Evolutionary conservation across 2,888 invertebrate genomes (phyloP).

Genomic region (Neoascia interrupta): DNA sequence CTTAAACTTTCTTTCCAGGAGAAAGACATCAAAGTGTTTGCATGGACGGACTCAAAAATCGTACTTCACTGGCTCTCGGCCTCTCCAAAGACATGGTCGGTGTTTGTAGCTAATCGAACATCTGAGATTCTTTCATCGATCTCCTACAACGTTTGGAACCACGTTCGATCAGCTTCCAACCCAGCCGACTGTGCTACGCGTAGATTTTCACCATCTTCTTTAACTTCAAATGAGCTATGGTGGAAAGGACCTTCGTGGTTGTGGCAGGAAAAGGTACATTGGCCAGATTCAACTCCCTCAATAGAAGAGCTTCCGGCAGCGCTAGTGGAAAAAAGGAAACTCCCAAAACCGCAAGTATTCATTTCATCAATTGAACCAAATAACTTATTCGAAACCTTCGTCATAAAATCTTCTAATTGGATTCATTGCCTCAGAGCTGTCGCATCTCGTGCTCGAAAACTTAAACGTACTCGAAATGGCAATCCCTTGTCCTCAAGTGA

Average conservation of each 20-base stretch:
- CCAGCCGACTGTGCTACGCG: constrained; percentile 48
- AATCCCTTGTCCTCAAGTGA: not conserved
- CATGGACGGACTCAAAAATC: not conserved
- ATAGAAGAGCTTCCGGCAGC: not conserved
- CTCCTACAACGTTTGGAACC: constrained; percentile 31
- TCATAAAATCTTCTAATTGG: too few relatives aligned
- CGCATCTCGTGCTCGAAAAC: not conserved
- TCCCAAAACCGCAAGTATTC: too few relatives aligned
- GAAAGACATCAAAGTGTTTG: not conserved
- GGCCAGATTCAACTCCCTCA: not conserved
- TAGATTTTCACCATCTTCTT: constrained; percentile 13
- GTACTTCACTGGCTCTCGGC: not conserved
- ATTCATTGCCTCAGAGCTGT: too few relatives aligned
- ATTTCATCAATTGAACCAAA: too few relatives aligned
- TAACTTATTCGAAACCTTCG: too few relatives aligned
- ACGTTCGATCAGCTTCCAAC: constrained; percentile 48
- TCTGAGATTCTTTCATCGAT: constrained; percentile 46
- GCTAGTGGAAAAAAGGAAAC: constrained; percentile 3
- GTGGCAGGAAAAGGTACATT: constrained; percentile 6
- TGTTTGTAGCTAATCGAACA: constrained; percentile 52
- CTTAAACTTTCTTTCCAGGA: not conserved
- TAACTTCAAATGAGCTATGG: constrained; percentile 28
- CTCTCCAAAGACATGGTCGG: too few relatives aligned
- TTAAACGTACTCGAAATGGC: not conserved
- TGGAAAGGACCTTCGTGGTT: constrained; percentile 26